Base-by-base conservation (phyloP, 1,140 invertebrate species). In the Drosophila azteca region DNA sequence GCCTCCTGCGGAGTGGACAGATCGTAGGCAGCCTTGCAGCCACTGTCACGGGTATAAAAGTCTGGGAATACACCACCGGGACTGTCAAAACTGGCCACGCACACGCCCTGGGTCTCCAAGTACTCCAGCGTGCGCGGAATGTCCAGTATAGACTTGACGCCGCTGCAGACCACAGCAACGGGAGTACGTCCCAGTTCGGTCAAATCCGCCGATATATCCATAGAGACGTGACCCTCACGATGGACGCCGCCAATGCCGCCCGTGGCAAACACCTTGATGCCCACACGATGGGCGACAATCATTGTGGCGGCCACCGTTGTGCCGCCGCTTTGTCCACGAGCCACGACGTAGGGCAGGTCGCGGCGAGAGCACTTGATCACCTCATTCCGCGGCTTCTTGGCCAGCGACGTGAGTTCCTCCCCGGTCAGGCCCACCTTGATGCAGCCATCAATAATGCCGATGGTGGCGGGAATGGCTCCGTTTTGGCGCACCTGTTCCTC, bases 231-330 rank as follows among this genome's bases (percentile, higher is more conserved):
- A 1, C 94, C 98, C 41, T 95, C 95, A 41, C 97, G 94, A 92
- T 99, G 99, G 39, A 99, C 98, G 46, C 99, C 99, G 22, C 99
- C 99, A 92, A 95, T 94, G 22, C 94, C 95, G 57, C 96, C 96
- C 51, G 99, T 99, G 6, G 97, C 98, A 94, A 99, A 99, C 46
- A 99, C 93, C n/a, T 94, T 93, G 84, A 99, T 98, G 7, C 95
- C 96, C 31, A 95, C 95, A 71, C 93, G 92, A 45, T 97, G 93
- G 2, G 98, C 96, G 11, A 96, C 93, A 9, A 98, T 93, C 93
- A 99, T 96, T 4, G 99, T 99, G 5, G 96, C 97, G 6, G 98
- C 96, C 1, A 99, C 98, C 0, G 99, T 99, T 0, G 98, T 99
- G 2, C 98, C 98, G 7, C 98, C 99, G 93, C 95, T 95, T 31